Evolutionary conservation across 2,113 vertebrate species (phyloP), one percentile per base, ranked within the genome.

Genomic region (Melanerpes aurifrons): DNA sequence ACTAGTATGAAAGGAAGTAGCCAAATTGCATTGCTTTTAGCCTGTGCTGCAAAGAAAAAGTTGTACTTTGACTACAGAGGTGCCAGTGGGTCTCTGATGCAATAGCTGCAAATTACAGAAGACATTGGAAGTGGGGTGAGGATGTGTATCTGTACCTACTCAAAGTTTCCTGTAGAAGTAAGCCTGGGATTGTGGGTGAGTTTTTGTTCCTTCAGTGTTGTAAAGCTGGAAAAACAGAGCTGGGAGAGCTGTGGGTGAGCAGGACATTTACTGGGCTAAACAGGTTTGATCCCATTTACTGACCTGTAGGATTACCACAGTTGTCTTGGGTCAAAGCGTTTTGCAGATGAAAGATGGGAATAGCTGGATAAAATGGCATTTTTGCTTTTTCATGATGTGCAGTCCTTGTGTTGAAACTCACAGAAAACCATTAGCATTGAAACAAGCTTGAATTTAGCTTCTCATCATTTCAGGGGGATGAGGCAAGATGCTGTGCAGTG

Each of bases 181-280:
- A 72, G 16, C n/a, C 21, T 64, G 37, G 12, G 12, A 50, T 37
- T 66, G 8, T 20, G 40, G 4, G 16, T 73, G 37, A 5, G 17
- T 48, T 35, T 4, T 0, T 43, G 17, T 31, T 82, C 16, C 21
- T 62, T 43, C 18, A n/a, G 31, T 22, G 21, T 26, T 0, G 1
- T 16, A 50, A 79, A 67, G 40, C 15, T 40, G 59, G 53, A 24
- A 75, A 82, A 70, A 26, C 15, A 35, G 48, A 59, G 22, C 45
- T 64, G n/a, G 18, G 45, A 72, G 84, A 25, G 8, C 40, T 50
- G 9, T 54, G 32, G 25, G 28, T 74, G 20, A 66, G 57, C 13
- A 37, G 47, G 43, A 37, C 7, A 3, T 17, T 43, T 70, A 29
- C 13, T 61, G 71, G 13, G 3, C 22, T 78, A 32, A 62, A 56